Evolutionary conservation across 2,113 vertebrate genomes (phyloP).

Genomic region (Psittacula cyanocephala): DNA sequence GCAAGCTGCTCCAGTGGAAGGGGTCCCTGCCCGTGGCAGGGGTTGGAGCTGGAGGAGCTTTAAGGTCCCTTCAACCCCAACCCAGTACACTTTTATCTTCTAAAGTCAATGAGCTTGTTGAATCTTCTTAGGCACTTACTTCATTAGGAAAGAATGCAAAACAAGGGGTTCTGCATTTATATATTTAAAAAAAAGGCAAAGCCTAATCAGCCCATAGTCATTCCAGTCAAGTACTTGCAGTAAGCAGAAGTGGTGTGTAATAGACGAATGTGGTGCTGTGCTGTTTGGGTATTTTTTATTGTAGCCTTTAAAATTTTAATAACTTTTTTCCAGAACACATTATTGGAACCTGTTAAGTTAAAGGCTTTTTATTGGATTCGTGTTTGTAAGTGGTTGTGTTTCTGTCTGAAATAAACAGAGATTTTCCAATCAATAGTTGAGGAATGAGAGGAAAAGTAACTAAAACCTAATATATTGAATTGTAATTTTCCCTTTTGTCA

Average conservation of each 20-base stretch:
- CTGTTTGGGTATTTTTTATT: background rate
- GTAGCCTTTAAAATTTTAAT: background rate
- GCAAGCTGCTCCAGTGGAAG: background rate
- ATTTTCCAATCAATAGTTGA: background rate
- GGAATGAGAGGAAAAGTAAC: background rate
- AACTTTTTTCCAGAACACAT: background rate
- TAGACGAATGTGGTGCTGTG: background rate
- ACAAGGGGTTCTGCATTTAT: background rate
- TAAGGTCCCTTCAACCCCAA: background rate
- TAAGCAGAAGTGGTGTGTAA: background rate
- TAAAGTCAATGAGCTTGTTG: background rate
- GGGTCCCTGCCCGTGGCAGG: background rate
- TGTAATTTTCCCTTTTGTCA: background rate
- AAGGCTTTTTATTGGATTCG: background rate
- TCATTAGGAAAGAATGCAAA: background rate
- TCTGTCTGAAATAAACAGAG: background rate
- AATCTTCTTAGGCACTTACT: background rate
- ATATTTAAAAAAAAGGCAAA: background rate
- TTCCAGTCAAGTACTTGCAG: background rate
- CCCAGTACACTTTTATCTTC: background rate
- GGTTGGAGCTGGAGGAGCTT: background rate
- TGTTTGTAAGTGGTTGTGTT: background rate
- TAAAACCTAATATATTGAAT: background rate
- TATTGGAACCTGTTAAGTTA: fast-evolving
- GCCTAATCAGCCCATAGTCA: background rate